These are phyloP conservation scores for Coelinius sp. DNA, from an alignment of 2,888 invertebrate species.

Conservation along the genomic window DNA sequence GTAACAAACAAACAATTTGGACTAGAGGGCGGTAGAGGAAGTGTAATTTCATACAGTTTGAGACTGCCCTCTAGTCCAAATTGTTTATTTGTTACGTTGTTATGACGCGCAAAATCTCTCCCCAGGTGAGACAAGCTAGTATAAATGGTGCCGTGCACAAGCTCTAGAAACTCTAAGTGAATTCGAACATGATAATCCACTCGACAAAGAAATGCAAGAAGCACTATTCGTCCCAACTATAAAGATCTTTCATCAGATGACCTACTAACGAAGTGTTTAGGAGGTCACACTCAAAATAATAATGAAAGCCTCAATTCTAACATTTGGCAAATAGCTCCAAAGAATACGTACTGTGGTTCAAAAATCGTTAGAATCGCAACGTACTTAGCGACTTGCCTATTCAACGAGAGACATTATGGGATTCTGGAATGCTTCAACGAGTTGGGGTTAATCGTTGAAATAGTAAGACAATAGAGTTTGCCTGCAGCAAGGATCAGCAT, in stretches of 20 bases:
- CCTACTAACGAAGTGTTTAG: conserved; percentile 39
- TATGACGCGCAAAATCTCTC: too few relatives aligned
- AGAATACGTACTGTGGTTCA: neutral
- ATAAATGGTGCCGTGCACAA: neutral
- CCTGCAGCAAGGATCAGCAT: neutral
- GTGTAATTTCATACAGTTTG: too few relatives aligned
- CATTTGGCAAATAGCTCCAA: conserved; percentile 42
- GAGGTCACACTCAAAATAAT: conserved; percentile 43
- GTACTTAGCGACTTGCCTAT: neutral
- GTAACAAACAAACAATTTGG: too few relatives aligned
- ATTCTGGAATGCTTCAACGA: neutral
- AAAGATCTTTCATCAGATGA: conserved; percentile 40
- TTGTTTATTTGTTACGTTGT: too few relatives aligned
- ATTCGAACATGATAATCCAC: conserved; percentile 38
- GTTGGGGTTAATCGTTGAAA: neutral
- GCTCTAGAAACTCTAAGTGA: conserved; percentile 23
- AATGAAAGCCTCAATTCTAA: conserved; percentile 41
- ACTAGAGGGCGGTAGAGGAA: too few relatives aligned
- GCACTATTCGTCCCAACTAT: conserved; percentile 41
- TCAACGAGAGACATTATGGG: neutral
- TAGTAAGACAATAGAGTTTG: neutral
- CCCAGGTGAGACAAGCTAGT: conserved; percentile 4
- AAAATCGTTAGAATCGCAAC: neutral
- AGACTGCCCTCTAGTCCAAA: too few relatives aligned
- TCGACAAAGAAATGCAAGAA: conserved; percentile 14